Conservation (phyloP, 2,797 vertebrate species). For the Dendrocincla tyrannina region DNA sequence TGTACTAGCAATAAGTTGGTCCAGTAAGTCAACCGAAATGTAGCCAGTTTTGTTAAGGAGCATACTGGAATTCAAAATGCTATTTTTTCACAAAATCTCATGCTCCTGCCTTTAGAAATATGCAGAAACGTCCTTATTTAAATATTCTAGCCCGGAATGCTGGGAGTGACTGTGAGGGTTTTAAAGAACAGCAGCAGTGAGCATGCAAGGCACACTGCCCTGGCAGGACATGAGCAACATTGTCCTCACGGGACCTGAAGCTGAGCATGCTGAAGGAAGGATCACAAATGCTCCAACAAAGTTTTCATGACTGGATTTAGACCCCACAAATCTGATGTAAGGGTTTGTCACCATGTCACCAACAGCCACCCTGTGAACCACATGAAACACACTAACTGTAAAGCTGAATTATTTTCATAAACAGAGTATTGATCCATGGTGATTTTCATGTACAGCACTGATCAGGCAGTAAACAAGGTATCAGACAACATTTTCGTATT, state of each 20-base stretch:
- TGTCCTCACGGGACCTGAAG: rapidly evolving
- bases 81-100: neutral
- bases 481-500: neutral
- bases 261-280: neutral
- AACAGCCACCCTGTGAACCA: neutral
- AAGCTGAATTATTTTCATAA: neutral
- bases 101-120: neutral
- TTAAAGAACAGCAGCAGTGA: neutral
- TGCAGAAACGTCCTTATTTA: neutral
- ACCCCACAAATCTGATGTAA: neutral
- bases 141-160: neutral
- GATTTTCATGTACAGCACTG: neutral
- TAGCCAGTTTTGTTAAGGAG: neutral
- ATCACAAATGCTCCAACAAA: neutral
- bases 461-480: neutral
- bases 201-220: too few species aligned
- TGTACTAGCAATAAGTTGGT: neutral
- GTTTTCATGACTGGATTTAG: neutral
- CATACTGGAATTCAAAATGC: neutral
- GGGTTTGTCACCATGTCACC: neutral
- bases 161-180: neutral
- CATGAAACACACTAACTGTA: neutral
- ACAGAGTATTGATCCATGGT: neutral
- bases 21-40: neutral
- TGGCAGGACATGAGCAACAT: neutral